Evolutionary conservation across 2,113 vertebrate genomes (phyloP).

Genomic region (Tachysurus fulvidraco): DNA sequence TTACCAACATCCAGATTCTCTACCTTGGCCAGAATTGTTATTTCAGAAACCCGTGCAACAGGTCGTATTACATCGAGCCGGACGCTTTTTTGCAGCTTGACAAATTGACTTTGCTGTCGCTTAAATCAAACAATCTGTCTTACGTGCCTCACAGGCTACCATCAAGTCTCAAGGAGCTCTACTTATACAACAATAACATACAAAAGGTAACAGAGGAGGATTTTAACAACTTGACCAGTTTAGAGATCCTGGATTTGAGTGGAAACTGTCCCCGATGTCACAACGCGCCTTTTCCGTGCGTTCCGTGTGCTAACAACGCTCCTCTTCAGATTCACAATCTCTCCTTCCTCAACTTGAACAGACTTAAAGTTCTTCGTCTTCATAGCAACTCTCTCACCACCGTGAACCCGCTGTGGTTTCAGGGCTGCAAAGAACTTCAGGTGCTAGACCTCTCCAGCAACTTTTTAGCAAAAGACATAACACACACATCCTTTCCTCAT

Average conservation of each 20-base stretch:
- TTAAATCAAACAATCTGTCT: slow-evolving; percentile 91
- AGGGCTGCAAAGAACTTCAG: slow-evolving; percentile 69
- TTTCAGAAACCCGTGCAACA: slow-evolving; percentile 89
- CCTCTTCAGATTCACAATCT: slow-evolving; percentile 72
- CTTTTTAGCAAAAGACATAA: slow-evolving; percentile 81
- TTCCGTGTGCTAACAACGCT: slow-evolving; percentile 75
- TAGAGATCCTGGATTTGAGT: slow-evolving; percentile 89
- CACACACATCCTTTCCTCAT: slow-evolving; percentile 74
- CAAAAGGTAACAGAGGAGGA: slow-evolving; percentile 72
- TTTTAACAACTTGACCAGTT: slow-evolving; percentile 76
- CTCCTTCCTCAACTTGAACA: slow-evolving; percentile 79
- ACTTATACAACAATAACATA: slow-evolving; percentile 90
- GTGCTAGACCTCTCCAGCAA: slow-evolving; percentile 91
- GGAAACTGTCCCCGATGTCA: slow-evolving; percentile 95
- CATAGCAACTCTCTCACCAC: slow-evolving; percentile 85
- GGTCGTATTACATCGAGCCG: slow-evolving; percentile 77
- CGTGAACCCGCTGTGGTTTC: slow-evolving; percentile 79
- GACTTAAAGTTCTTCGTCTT: slow-evolving; percentile 80
- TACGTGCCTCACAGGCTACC: slow-evolving; percentile 79
- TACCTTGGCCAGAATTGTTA: slow-evolving; percentile 95
- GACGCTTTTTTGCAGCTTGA: slow-evolving; percentile 78
- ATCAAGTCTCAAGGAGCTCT: slow-evolving; percentile 79
- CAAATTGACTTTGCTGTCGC: slow-evolving; percentile 80
- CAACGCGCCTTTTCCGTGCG: slow-evolving; percentile 86
- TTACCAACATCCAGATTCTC: slow-evolving; percentile 78